Percentiles rank a stretch among this genome's conserved stretches.
phyloP scores from a whole-genome alignment of 2,113 vertebrate species.

The Trachemys scripta region DNA sequence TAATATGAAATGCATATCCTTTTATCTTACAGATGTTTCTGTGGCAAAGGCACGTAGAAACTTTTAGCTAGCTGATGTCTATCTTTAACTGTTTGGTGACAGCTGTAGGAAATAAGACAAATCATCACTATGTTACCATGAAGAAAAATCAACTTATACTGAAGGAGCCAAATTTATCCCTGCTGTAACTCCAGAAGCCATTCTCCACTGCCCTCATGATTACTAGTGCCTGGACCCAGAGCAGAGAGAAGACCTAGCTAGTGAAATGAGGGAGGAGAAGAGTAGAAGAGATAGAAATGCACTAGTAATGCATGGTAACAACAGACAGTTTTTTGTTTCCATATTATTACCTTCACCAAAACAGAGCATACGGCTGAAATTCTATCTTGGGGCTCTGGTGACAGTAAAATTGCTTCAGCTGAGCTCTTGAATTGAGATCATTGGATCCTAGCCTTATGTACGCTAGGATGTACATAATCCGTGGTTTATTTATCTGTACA shows the following conservation, averaged over 20 bases:
- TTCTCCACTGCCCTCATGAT: background rate
- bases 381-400: background rate
- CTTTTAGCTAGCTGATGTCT: background rate
- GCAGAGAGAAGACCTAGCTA: background rate
- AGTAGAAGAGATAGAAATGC: background rate
- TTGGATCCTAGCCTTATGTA: background rate
- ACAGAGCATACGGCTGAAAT: background rate
- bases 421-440: background rate
- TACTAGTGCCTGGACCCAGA: accelerated
- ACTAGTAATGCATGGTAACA: background rate
- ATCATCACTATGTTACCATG: background rate
- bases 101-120: background rate
- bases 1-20: accelerated
- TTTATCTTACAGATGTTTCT: background rate
- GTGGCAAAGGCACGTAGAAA: background rate
- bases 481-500: background rate
- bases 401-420: background rate
- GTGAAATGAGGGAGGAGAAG: background rate
- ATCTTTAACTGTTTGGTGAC: background rate
- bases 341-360: background rate
- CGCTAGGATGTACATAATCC: background rate
- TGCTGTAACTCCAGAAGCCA: background rate
- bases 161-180: background rate
- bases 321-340: background rate
- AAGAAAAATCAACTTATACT: accelerated